A percentile compares a stretch with the other conserved stretches of the same genome.
Evolutionary conservation across 2,888 invertebrate genomes (phyloP).

Genomic region (Rotaria sp.): DNA sequence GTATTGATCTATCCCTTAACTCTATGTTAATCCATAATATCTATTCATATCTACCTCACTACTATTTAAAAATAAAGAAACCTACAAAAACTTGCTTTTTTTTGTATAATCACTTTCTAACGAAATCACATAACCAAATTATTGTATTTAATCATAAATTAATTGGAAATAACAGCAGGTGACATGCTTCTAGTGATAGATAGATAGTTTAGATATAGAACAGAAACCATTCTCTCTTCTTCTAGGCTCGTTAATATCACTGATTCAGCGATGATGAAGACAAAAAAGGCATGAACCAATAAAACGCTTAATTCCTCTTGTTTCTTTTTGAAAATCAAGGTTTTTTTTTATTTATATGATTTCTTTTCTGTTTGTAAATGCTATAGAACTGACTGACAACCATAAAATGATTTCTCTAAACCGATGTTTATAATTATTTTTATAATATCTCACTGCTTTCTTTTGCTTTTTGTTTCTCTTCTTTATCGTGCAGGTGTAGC

Average conservation of each 20-base stretch:
- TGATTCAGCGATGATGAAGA: background rate
- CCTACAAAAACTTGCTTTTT: background rate
- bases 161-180: background rate
- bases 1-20: background rate
- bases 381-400: background rate
- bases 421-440: background rate
- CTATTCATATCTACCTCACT: background rate
- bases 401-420: background rate
- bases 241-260: background rate
- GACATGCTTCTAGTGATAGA: background rate
- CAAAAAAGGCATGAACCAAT: background rate
- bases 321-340: background rate
- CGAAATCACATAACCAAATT: background rate
- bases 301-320: background rate
- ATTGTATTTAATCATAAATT: background rate
- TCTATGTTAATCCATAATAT: background rate
- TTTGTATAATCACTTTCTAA: background rate
- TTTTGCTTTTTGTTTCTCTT: slow-evolving; percentile 6
- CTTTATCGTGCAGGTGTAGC: background rate
- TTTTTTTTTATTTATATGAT: background rate
- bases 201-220: background rate
- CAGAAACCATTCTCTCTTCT: background rate
- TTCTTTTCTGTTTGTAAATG: background rate
- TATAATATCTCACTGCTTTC: background rate
- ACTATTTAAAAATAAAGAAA: background rate